Evolutionary conservation across 2,888 invertebrate species (phyloP).

Genomic region (Drosophila siamana): DNA sequence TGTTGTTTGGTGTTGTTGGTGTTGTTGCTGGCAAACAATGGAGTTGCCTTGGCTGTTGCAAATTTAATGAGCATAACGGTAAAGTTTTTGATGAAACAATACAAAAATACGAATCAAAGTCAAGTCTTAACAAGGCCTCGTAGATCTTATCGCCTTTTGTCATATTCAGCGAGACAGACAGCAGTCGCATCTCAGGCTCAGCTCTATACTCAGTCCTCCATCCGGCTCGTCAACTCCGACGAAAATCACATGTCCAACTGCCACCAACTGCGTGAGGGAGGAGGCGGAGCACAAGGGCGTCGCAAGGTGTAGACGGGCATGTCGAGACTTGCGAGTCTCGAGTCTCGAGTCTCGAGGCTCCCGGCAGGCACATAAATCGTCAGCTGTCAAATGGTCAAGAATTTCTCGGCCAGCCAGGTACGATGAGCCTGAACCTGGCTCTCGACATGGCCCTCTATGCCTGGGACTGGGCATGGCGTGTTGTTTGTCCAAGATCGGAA

Average conservation of each 20-base stretch:
- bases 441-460: slow-evolving; percentile 13
- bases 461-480: slow-evolving; percentile 40
- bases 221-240: slow-evolving; percentile 47
- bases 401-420: slow-evolving; percentile 31
- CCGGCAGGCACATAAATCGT: slow-evolving; percentile 75
- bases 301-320: slow-evolving; percentile 35
- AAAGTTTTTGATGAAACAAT: slow-evolving; percentile 79
- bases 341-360: slow-evolving; percentile 22
- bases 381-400: slow-evolving; percentile 80
- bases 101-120: slow-evolving; percentile 54
- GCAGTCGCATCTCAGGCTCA: slow-evolving; percentile 50
- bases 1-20: too few relatives aligned
- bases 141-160: slow-evolving; percentile 77
- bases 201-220: slow-evolving; percentile 31
- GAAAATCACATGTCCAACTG: slow-evolving; percentile 11
- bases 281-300: background rate
- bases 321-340: too few relatives aligned
- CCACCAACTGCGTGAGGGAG: background rate
- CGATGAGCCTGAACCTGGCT: slow-evolving; percentile 13
- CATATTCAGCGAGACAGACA: slow-evolving; percentile 71
- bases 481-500: slow-evolving; percentile 70
- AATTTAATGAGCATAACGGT: slow-evolving; percentile 83
- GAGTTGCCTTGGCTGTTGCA: slow-evolving; percentile 54
- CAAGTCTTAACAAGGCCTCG: slow-evolving; percentile 68
- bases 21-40: slow-evolving; percentile 49